Base-by-base conservation (phyloP, 2,113 vertebrate genomes). In the Colius striatus region DNA sequence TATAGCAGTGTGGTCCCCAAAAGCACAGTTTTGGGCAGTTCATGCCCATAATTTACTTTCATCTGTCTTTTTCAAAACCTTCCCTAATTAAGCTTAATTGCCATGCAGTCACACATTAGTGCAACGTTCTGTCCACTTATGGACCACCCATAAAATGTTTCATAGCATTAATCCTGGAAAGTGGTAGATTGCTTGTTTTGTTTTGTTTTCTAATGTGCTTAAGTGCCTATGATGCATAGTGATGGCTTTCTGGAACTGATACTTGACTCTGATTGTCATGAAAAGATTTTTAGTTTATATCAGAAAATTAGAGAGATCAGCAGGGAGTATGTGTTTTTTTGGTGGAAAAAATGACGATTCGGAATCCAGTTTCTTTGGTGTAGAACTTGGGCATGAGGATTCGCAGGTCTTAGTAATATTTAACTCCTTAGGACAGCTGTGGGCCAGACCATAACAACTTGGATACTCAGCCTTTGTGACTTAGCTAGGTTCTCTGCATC, bases 1-100 rank as follows among this genome's bases (percentile, higher is more conserved):
- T 5, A 15, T 5, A 38, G 47, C 47, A 55, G 21, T 45, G 60
- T 48, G 61, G 63, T 93, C 75, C 67, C 65, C 72, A 74, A 94
- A 85, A 95, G 82, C 14, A 0, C 94, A 66, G 74, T 92, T 70
- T n/a, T n/a, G n/a, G n/a, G 81, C 55, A n/a, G 77, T 95, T 88
- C 84, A 77, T 91, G 90, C 71, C 75, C 75, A 84, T 91, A 74
- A 90, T 87, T 87, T 80, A 95, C 55, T 92, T 90, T 95, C 75
- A 88, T 90, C 78, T 38, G 67, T 70, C 67, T 95, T 95, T 91
- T 89, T 89, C 82, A 85, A 88, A 77, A 85, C 85, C 63, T 90
- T 70, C 71, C 65, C 72, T 94, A 91, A 94, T 96, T 90, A 93
- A 90, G 85, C 68, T 86, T 91, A 95, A 94, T 86, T 97, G 72